A percentile compares a stretch with the other conserved stretches of the same genome.
These are phyloP conservation scores for Acropternis orthonyx DNA, from an alignment of 2,797 vertebrate species.

Conservation along the genomic window DNA sequence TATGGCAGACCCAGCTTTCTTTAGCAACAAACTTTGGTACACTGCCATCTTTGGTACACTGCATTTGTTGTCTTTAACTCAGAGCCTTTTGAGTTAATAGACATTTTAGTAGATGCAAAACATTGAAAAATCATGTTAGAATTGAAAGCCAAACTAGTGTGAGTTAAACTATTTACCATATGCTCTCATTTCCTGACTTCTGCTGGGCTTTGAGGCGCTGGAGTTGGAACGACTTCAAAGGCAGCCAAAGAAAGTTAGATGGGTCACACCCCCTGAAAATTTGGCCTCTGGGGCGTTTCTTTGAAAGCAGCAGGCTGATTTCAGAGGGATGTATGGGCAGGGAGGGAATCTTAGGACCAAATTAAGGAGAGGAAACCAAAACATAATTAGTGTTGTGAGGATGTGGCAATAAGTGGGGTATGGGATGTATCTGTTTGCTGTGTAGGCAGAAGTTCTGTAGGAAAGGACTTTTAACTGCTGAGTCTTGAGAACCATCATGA, in stretches of 20 bases:
- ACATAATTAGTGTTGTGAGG: not conserved
- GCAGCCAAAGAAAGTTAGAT: slow-evolving; percentile 1
- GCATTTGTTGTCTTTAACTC: not conserved
- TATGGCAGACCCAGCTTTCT: not conserved
- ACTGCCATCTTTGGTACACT: not conserved
- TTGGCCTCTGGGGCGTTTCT: not conserved
- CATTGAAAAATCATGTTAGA: not conserved
- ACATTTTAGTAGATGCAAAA: not conserved
- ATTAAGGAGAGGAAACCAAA: not conserved
- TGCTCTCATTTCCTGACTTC: slow-evolving; percentile 65
- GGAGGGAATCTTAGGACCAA: not conserved
- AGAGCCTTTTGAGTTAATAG: slow-evolving; percentile 7
- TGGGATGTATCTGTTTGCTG: not conserved
- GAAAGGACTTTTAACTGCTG: not conserved
- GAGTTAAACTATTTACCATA: slow-evolving; percentile 60
- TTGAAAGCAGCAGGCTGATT: slow-evolving; percentile 26
- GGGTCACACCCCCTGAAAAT: slow-evolving; percentile 5
- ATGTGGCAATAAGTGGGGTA: not conserved
- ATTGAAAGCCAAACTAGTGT: not conserved
- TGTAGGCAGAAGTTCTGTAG: not conserved
- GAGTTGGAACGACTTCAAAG: not conserved
- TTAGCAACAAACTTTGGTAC: not conserved
- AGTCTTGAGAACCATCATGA: not conserved
- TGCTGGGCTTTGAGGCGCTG: slow-evolving; percentile 12
- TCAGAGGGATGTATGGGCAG: not conserved